Evolutionary conservation across 2,113 vertebrate genomes (phyloP), one percentile per base, ranked within the genome.

Genomic region (Panurus biarmicus): DNA sequence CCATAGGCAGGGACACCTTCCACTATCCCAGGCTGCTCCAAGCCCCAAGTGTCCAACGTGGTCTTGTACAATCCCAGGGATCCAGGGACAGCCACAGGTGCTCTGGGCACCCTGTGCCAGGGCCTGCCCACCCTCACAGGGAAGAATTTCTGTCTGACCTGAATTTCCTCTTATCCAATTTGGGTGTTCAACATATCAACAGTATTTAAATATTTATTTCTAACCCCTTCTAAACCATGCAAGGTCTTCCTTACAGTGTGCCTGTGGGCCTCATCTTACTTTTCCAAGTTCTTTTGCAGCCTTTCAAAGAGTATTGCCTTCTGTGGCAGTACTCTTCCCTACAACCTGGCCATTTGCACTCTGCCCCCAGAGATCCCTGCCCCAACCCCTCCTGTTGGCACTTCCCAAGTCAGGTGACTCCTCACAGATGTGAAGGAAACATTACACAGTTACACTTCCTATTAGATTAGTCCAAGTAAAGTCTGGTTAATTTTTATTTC

Each of bases 401-500:
- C 57, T 66, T 89, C 65, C 58, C 71, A 93, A 7, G 45, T 90
- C 69, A 33, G 33, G 33, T 62, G 24, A 85, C 93, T 89, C 94
- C 51, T 91, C 89, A 87, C 71, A 88, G 86, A 93, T 83, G 64
- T 65, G 44, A 54, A 84, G 93, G 91, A 97, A 76, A 92, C 92
- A 92, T 84, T 95, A 70, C 53, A 60, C 76, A 97, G 93, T 97
- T 96, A 87, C 71, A 78, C 57, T 95, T 96, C 94, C 62, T 42
- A 88, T 96, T 96, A 69, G 44, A 87, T 97, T 87, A 91, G 76
- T 79, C 66, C 83, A 88, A 95, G 95, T 79, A 71, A 96, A 81
- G 57, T 81, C 81, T 92, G 70, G 28, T 85, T 96, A 91, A 87
- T 92, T 97, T 95, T 93, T 77, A 69, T 96, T 96, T 96, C 88